Conservation (phyloP, 2,113 vertebrate genomes). For the Trichomycterus rosablanca region DNA sequence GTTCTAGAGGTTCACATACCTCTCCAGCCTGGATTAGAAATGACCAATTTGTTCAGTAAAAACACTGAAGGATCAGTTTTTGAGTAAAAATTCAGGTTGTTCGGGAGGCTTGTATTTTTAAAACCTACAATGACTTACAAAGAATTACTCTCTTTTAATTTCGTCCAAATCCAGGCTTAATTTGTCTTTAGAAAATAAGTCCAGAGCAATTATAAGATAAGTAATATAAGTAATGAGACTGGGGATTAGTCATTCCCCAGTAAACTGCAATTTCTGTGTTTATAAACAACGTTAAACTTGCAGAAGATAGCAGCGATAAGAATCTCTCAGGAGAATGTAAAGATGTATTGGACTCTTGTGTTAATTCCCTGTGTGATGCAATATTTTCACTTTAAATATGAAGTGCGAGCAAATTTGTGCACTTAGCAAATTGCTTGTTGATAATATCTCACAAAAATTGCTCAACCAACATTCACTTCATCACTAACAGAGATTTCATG, state of each 20-base stretch:
- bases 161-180: background rate
- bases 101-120: too few species aligned
- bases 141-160: too few species aligned
- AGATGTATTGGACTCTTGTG: constrained; percentile 48
- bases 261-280: constrained; percentile 55
- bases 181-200: background rate
- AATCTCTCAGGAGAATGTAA: background rate
- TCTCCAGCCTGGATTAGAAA: too few species aligned
- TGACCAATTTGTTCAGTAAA: too few species aligned
- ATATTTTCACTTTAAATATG: constrained; percentile 65
- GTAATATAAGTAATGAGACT: constrained; percentile 57
- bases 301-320: too few species aligned
- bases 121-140: too few species aligned
- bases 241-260: too few species aligned
- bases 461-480: constrained; percentile 60
- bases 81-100: too few species aligned
- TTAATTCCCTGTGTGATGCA: constrained; percentile 56
- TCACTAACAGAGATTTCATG: constrained; percentile 58
- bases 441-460: constrained; percentile 64
- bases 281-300: constrained; percentile 63
- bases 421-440: constrained; percentile 69
- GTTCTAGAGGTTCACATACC: too few species aligned
- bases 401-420: too few species aligned
- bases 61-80: too few species aligned
- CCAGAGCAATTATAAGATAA: constrained; percentile 54